Conservation (phyloP, 2,113 vertebrate species). For the Actenoides lindsayi region DNA sequence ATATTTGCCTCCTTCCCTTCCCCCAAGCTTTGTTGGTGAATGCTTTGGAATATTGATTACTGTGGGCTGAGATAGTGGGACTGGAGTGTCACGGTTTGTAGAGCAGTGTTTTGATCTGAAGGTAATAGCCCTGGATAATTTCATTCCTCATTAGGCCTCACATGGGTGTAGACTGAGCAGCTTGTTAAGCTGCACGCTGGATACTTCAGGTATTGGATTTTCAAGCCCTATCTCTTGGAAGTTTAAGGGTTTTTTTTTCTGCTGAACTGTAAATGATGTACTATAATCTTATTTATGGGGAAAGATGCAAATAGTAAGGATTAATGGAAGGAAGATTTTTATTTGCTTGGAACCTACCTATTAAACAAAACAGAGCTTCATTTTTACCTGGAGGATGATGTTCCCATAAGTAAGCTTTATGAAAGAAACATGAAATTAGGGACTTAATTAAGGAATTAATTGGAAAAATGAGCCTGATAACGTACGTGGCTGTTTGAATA, state of each 20-base stretch:
- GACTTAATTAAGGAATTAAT: neutral
- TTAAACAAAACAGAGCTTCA: neutral
- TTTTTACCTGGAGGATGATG: neutral
- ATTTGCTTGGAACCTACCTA: neutral
- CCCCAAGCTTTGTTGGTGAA: constrained; percentile 52
- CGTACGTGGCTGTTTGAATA: neutral
- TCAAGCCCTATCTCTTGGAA: neutral
- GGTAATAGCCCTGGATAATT: neutral
- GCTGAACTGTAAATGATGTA: constrained; percentile 29
- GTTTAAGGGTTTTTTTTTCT: neutral
- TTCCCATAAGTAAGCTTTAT: neutral
- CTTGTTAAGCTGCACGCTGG: neutral
- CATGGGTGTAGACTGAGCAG: neutral
- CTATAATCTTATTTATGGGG: constrained; percentile 44
- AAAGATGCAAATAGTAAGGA: constrained; percentile 1
- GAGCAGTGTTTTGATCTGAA: neutral
- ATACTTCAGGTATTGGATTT: neutral
- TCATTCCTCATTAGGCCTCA: neutral
- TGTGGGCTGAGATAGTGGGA: constrained; percentile 43
- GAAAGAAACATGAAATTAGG: neutral
- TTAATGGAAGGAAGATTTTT: constrained; percentile 10
- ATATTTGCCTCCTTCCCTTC: constrained; percentile 37
- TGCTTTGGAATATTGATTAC: constrained; percentile 72
- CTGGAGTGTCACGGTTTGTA: neutral
- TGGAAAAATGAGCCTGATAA: neutral